Base-by-base conservation (phyloP, 35 echinoderm and acorn worm species). In the Heliocidaris erythrogramma region DNA sequence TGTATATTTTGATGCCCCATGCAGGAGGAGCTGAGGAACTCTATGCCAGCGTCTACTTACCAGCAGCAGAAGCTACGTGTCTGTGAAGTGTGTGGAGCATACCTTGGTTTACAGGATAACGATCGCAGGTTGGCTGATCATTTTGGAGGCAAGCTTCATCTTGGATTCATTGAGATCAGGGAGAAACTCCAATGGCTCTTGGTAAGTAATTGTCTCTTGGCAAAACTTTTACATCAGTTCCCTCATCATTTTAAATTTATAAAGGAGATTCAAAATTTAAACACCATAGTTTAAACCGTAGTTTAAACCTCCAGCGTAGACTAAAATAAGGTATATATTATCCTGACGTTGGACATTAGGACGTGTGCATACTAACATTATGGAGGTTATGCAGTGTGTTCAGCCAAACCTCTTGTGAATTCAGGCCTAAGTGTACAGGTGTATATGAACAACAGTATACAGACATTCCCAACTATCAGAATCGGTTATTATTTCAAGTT, bases 41-140 rank as follows among this genome's bases (percentile, higher is more conserved):
- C 98, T 0, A 99, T 99, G 98, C 98, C 98, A 65, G 98, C 98
- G 27, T 99, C 98, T 6, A 99, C 95, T 17, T 99, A 97, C 49
- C 98, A 99, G 95, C 98, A 99, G 65, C 98, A 99, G 89, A 99
- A 99, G 95, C 95, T 99, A 49, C 86, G 98, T 48, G 98, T 99
- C 9, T 97, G 98, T 61, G 98, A 97, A 52, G 98, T 99, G 47
- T 99, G 98, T 78, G 96, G 95, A 10, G 98, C 98, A 9, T 99
- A 99, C 93, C 95, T 99, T 11, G 98, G 98, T 0, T 92, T 99
- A n/a, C 98, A 99, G 59, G 98, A 99, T 78, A 99, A 99, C 84
- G 98, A 99, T 86, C 93, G 98, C 27, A 91, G 98, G 47, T 93
- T 99, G 60, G 98, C 98, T 30, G 98, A 99, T 93, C 98, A 99